Conservation (phyloP, 2,888 invertebrate species). For the Harpalus rubripes region DNA sequence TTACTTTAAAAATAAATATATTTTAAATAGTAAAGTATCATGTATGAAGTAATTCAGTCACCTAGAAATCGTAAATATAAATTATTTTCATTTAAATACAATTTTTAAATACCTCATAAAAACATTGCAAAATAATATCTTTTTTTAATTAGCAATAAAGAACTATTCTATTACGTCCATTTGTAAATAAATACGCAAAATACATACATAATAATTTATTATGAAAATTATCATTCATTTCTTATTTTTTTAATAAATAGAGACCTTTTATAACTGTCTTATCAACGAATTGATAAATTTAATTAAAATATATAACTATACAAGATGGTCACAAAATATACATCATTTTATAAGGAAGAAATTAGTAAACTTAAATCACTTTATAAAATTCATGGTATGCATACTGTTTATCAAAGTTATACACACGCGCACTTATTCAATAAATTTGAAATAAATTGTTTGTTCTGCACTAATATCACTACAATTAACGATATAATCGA, state of each 20-base stretch:
- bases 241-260: slow-evolving; percentile 24
- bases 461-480: slow-evolving; percentile 51
- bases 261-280: slow-evolving; percentile 33
- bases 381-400: slow-evolving; percentile 57
- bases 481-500: slow-evolving; percentile 88
- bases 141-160: too few species aligned
- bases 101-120: too few species aligned
- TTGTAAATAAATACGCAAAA: background rate
- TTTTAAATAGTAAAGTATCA: too few species aligned
- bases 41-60: too few species aligned
- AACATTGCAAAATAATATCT: too few species aligned
- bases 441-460: slow-evolving; percentile 68
- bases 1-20: too few species aligned
- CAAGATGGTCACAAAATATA: slow-evolving; percentile 63
- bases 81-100: too few species aligned
- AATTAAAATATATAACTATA: slow-evolving; percentile 66
- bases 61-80: too few species aligned
- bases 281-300: slow-evolving; percentile 67
- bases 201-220: slow-evolving; percentile 4
- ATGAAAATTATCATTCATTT: slow-evolving; percentile 20
- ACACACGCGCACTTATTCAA: slow-evolving; percentile 56
- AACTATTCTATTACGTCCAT: background rate
- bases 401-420: slow-evolving; percentile 30
- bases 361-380: slow-evolving; percentile 58
- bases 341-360: slow-evolving; percentile 52